Base-by-base conservation (phyloP, 2,888 invertebrate species). In the Drosophila parthenogenetica region DNA sequence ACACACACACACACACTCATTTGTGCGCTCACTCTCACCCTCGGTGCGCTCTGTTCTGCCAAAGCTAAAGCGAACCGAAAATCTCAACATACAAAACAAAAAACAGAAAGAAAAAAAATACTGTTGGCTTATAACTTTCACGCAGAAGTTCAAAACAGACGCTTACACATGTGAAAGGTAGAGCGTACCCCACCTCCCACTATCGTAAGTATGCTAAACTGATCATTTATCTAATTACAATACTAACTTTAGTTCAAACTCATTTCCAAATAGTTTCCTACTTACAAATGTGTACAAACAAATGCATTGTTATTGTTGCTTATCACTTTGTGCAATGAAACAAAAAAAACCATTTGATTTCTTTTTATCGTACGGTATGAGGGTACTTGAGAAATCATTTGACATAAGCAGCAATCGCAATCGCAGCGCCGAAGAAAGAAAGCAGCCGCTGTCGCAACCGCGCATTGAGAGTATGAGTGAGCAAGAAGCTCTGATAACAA, bases 101-200 rank as follows among this genome's bases (percentile, higher is more conserved):
- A 25, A 39, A 51, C 45, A 46, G n/a, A 29, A 14, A 19, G 19
- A 22, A 43, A 46, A 2, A 35, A 55, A 43, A 69, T 57, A 61
- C 25, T 51, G 64, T 61, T 73, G 72, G 77, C 72, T 85, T 82
- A 78, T 68, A 85, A 83, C 83, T 83, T 83, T 85, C 82, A 80
- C 82, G 76, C 69, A 57, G 65, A 73, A 69, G 70, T 58, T 57
- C 16, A 55, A 63, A 67, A 69, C 60, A 37, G 19, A 35, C 50
- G 43, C 55, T 48, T 43, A 62, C 14, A 62, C 19, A 53, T 68
- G 50, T 62, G 49, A 51, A 65, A 53, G 62, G 54, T 54, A 19
- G 14, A 29, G 39, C 14, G n/a, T 39, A 7, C 39, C 39, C 39
- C 39, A 22, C 16, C 40, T 16, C 17, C 19, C 50, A 14, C 22